phyloP scores from a whole-genome alignment of 2,797 vertebrate genomes.

The Cichlasoma orientale region DNA sequence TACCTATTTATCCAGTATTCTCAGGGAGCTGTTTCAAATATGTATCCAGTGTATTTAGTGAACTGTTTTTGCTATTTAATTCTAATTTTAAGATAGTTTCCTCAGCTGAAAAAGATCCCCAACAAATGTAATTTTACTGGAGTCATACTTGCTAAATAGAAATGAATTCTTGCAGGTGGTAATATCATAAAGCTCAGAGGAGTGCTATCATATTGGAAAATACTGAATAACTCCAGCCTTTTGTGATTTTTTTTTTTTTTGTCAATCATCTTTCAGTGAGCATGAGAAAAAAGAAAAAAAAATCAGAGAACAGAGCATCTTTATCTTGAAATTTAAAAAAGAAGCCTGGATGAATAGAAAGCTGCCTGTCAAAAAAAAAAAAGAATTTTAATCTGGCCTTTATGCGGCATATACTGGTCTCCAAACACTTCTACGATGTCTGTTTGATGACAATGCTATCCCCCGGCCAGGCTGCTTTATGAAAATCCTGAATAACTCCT shows the following conservation, averaged over 20 bases:
- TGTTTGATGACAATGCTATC: constrained; percentile 46
- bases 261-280: not conserved
- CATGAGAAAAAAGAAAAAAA: not conserved
- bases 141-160: not conserved
- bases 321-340: constrained; percentile 1
- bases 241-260: not conserved
- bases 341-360: constrained; percentile 27
- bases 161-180: not conserved
- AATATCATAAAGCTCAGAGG: not conserved
- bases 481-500: constrained; percentile 54
- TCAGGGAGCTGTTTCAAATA: not conserved
- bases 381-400: constrained; percentile 54
- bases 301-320: not conserved
- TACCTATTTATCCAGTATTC: not conserved
- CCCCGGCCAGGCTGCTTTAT: constrained; percentile 33
- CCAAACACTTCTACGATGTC: constrained; percentile 15
- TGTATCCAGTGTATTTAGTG: not conserved
- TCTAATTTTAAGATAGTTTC: not conserved
- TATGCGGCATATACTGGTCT: constrained; percentile 25
- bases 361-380: constrained; percentile 11
- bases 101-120: not conserved
- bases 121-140: not conserved
- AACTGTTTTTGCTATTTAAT: not conserved
- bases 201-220: not conserved
- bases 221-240: not conserved